Evolutionary conservation across 2,888 invertebrate genomes (phyloP).

Genomic region (Eupithecia centaureata): DNA sequence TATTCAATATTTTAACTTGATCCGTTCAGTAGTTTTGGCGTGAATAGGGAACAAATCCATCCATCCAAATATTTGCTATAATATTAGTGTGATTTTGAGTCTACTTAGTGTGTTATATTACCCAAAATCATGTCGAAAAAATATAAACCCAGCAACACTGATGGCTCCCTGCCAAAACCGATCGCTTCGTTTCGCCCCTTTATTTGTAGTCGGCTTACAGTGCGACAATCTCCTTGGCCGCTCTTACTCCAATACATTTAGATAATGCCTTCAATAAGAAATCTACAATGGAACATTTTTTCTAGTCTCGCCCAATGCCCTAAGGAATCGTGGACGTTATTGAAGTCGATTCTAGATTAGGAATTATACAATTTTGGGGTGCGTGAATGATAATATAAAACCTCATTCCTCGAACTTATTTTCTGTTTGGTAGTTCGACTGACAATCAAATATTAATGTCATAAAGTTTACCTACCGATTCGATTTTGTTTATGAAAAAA

Average conservation of each 20-base stretch:
- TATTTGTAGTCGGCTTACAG: conserved; percentile 67
- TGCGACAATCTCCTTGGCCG: conserved; percentile 59
- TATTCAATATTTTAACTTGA: too few species aligned
- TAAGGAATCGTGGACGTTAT: conserved; percentile 13
- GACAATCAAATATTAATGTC: too few species aligned
- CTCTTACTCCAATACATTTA: conserved; percentile 57
- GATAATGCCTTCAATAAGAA: conserved; percentile 46
- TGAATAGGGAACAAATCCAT: too few species aligned
- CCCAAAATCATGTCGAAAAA: neutral
- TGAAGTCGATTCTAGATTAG: conserved; percentile 19
- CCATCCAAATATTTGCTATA: too few species aligned
- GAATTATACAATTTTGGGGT: neutral
- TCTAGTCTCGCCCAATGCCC: conserved; percentile 35
- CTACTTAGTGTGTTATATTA: neutral
- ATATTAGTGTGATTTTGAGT: too few species aligned
- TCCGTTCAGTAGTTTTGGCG: too few species aligned
- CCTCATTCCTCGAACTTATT: too few species aligned
- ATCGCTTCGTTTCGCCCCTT: conserved; percentile 60
- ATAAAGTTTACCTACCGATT: too few species aligned
- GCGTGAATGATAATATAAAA: neutral
- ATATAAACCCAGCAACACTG: conserved; percentile 4
- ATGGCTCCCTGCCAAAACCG: conserved; percentile 69
- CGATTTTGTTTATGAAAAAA: too few species aligned
- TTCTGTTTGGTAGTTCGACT: too few species aligned
- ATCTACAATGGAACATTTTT: conserved; percentile 41